Evolutionary conservation across 2,113 vertebrate species (phyloP).

Genomic region (Carlito syrichta): DNA sequence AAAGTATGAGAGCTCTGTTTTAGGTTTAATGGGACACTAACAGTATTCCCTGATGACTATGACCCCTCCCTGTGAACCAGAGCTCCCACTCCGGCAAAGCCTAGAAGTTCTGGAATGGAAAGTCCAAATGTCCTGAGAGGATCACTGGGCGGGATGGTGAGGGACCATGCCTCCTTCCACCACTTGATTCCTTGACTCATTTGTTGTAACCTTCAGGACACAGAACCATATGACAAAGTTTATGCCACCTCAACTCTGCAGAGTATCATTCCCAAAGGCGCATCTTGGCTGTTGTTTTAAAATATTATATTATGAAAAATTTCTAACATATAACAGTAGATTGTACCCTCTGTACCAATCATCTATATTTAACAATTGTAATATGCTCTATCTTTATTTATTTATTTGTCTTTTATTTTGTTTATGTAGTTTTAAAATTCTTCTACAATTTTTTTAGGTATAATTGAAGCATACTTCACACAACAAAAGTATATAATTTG

Average conservation of each 20-base stretch:
- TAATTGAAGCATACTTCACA: not conserved
- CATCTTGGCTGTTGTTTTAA: not conserved
- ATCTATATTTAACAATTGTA: not conserved
- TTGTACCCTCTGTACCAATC: too few relatives aligned
- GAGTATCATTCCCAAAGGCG: not conserved
- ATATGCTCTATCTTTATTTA: not conserved
- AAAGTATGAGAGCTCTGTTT: not conserved
- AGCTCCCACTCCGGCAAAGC: not conserved
- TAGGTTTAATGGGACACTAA: not conserved
- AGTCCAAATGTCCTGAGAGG: not conserved
- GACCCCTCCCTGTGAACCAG: not conserved
- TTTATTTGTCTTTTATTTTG: not conserved
- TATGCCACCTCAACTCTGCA: not conserved
- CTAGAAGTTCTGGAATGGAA: not conserved
- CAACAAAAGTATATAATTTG: not conserved
- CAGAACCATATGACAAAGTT: not conserved
- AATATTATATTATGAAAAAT: not conserved
- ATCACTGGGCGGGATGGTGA: too few relatives aligned
- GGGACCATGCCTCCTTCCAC: not conserved
- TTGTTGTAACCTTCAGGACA: not conserved
- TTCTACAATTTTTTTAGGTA: not conserved
- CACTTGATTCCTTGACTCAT: not conserved
- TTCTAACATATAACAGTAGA: not conserved
- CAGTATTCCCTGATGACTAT: not conserved
- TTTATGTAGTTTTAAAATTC: not conserved